A percentile compares a stretch with the other conserved stretches of the same genome.
Evolutionary conservation across 1,140 invertebrate species (phyloP).

Genomic region (Phymorhynchus buccinoides): DNA sequence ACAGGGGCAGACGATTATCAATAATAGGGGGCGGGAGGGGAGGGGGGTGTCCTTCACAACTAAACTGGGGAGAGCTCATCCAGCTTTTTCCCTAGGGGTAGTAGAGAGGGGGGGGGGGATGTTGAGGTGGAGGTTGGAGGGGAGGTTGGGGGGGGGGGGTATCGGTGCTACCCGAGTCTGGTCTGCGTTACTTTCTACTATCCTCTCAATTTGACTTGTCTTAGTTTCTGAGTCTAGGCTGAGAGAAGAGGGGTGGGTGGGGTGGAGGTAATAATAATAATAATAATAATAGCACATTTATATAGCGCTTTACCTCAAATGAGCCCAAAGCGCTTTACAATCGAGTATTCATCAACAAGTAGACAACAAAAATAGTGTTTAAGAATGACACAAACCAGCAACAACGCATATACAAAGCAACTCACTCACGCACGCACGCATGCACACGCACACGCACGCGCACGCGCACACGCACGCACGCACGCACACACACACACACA

Average conservation of each 20-base stretch:
- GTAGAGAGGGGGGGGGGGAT: neutral
- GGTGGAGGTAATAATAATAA: neutral
- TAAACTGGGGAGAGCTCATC: too few relatives aligned
- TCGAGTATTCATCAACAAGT: neutral
- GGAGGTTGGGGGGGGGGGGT: too few relatives aligned
- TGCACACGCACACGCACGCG: neutral
- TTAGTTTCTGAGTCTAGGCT: too few relatives aligned
- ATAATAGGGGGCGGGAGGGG: too few relatives aligned
- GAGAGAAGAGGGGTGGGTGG: too few relatives aligned
- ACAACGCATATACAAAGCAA: too few relatives aligned
- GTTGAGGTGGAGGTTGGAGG: too few relatives aligned
- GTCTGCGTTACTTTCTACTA: too few relatives aligned
- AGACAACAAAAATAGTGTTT: neutral
- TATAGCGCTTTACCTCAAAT: too few relatives aligned
- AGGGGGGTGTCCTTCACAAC: neutral
- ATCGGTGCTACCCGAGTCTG: too few relatives aligned
- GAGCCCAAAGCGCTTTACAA: neutral
- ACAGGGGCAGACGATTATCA: slow-evolving; percentile 24
- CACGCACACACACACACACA: neutral
- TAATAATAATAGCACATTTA: neutral
- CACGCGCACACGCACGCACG: neutral
- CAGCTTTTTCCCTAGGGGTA: neutral
- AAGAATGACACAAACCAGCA: neutral
- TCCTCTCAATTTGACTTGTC: too few relatives aligned
- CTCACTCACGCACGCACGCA: too few relatives aligned